Evolutionary conservation across 2,113 vertebrate genomes (phyloP), one percentile per base, ranked within the genome.

Genomic region (Crotalus helleri): DNA sequence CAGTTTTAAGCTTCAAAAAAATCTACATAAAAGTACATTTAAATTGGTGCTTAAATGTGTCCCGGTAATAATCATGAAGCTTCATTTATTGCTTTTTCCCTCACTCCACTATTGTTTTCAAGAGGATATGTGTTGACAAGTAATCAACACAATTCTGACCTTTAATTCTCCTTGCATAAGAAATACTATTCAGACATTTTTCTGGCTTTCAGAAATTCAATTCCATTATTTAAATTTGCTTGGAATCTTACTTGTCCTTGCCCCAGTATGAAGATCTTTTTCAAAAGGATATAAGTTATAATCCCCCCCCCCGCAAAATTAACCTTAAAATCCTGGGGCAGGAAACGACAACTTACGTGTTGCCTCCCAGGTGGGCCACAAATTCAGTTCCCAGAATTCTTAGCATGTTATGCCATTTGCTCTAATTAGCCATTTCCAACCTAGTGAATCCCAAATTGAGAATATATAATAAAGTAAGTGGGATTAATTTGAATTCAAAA

Each of bases 181-280:
- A 91, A 92, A 26, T 9, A 3, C 58, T 51, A 85, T 90, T 87
- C 54, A 3, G 19, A 57, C 11, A 58, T 24, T 58, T 58, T 89
- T 57, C 33, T 39, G 39, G 21, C 55, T 7, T 21, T 57, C 55
- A 44, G 29, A 3, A 23, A 69, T 88, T 86, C 54, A 5, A 5
- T 10, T 57, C 39, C 2, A 58, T 85, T 94, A 12, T 92, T 88
- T 85, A 92, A 94, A 94, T 86, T 5, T 91, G 91, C 91, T 86
- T 13, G 21, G 6, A 89, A 21, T n/a, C 15, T 53, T 87, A 57
- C n/a, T 12, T 69, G 93, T 85, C 94, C 95, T 95, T 81, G 69
- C 93, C 95, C 95, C 95, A 95, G 94, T 51, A 13, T 53, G 95
- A 93, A 90, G 33, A 54, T 81, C 85, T 90, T 88, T 87, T 95